Evolutionary conservation across 2,113 vertebrate species (phyloP).

Genomic region (Motacilla tschutschensis): DNA sequence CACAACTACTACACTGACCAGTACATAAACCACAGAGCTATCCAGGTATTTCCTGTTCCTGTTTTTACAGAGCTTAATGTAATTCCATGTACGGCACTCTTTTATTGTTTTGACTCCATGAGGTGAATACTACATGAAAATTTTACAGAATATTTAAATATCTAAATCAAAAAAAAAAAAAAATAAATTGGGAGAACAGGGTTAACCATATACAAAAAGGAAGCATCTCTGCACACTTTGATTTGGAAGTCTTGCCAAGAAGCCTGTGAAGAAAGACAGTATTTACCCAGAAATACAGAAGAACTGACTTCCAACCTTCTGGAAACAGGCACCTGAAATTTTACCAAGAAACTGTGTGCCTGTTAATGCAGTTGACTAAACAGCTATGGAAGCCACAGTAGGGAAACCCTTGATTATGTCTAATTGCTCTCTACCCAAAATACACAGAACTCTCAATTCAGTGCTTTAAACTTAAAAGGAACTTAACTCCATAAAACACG

Average conservation of each 20-base stretch:
- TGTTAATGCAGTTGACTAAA: not conserved
- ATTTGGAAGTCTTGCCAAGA: not conserved
- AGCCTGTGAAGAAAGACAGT: not conserved
- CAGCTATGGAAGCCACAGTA: not conserved
- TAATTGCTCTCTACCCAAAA: not conserved
- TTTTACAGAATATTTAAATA: not conserved
- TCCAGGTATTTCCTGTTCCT: not conserved
- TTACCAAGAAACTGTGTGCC: not conserved
- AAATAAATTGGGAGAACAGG: not conserved
- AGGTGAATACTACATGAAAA: not conserved
- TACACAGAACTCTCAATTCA: not conserved
- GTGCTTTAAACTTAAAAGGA: not conserved
- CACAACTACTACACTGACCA: not conserved
- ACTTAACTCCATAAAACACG: not conserved
- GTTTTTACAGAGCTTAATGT: not conserved
- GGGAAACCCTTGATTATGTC: not conserved
- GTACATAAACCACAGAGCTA: not conserved
- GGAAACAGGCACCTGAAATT: not conserved
- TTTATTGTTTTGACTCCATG: not conserved
- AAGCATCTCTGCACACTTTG: not conserved
- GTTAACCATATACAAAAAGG: not conserved
- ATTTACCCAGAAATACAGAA: not conserved
- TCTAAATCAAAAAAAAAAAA: not conserved
- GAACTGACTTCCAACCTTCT: not conserved
- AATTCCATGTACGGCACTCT: not conserved